Base-by-base conservation (phyloP, 1,140 invertebrate species). In the Papilio polytes region DNA sequence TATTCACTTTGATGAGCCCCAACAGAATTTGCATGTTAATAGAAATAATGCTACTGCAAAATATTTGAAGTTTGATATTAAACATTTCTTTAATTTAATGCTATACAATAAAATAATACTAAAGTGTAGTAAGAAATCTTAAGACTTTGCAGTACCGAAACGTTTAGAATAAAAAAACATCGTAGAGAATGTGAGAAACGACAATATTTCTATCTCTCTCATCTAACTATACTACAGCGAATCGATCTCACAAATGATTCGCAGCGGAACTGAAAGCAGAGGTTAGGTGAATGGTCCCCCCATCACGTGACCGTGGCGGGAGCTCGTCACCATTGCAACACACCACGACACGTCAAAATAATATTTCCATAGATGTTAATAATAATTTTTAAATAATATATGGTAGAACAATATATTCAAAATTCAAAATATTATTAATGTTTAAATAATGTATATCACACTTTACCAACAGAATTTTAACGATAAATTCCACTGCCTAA, bases 231-330 rank as follows among this genome's bases (percentile, higher is more conserved):
- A 70, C 63, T 31, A 31, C 59, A 56, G 76, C 76, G 51, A 78
- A 78, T 78, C 51, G 51, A 78, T 59, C 26, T 26, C 46, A 44
- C 73, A 74, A 74, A 44, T 46, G 20, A 26, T 76, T 70, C n/a
- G 53, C 76, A 31, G 53, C 76, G 51, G 76, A 59, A 78, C 76
- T 59, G 76, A 78, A 78, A 78, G 81, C 77, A 81, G 78, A 82
- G 81, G 81, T 76, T 80, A 80, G 72, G 36, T 53, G 73, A 72
- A 46, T 59, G 53, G 56, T 78, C 53, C 77, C 81, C 48, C 44
- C 15, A 70, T 46, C 80, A 48, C 73, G 53, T 82, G 83, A 80
- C 81, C 80, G 63, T 82, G 53, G 80, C 72, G n/a, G 41, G 4
- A 44, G 82, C 44, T 51, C 31, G 76, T 80, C 74, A 76, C 81